These are phyloP conservation scores for Lampris megalopsis DNA, from an alignment of 2,113 vertebrate species.

Conservation along the genomic window DNA sequence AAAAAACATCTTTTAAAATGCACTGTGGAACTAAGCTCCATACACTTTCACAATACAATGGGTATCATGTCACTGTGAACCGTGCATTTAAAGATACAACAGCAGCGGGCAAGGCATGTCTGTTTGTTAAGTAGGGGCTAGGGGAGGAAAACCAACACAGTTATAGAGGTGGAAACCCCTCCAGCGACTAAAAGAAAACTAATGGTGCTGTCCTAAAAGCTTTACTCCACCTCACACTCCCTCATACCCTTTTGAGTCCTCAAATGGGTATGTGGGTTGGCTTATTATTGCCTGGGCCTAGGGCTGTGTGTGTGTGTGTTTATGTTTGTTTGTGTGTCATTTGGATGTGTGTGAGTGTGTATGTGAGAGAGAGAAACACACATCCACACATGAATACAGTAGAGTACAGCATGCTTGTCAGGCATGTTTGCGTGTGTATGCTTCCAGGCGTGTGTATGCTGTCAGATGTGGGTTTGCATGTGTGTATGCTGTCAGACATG, in stretches of 20 bases:
- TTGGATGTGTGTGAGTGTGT: slow-evolving; percentile 6
- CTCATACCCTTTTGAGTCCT: slow-evolving; percentile 24
- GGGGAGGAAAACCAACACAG: slow-evolving; percentile 24
- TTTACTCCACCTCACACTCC: slow-evolving; percentile 20
- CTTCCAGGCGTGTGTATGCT: not conserved
- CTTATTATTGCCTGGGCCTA: not conserved
- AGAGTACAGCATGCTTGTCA: not conserved
- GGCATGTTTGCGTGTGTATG: no score
- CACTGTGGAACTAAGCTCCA: no score
- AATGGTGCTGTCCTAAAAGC: slow-evolving; percentile 65
- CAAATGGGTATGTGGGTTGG: slow-evolving; percentile 1
- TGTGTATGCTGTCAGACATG: not conserved
- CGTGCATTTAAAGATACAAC: not conserved
- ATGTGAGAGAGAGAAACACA: slow-evolving; percentile 1
- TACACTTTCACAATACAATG: not conserved
- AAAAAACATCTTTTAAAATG: no score
- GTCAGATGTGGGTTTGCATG: not conserved
- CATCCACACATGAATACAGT: not conserved
- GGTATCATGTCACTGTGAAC: not conserved
- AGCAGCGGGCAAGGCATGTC: not conserved
- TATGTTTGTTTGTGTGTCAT: not conserved
- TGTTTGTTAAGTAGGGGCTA: slow-evolving; percentile 17
- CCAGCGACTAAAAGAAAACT: slow-evolving; percentile 42
- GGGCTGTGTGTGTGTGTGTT: slow-evolving; percentile 13
- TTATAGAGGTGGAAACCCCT: slow-evolving; percentile 39